Evolutionary conservation across 2,797 vertebrate genomes (phyloP), one percentile per base, ranked within the genome.

Genomic region (Alcedo quadribrachys): DNA sequence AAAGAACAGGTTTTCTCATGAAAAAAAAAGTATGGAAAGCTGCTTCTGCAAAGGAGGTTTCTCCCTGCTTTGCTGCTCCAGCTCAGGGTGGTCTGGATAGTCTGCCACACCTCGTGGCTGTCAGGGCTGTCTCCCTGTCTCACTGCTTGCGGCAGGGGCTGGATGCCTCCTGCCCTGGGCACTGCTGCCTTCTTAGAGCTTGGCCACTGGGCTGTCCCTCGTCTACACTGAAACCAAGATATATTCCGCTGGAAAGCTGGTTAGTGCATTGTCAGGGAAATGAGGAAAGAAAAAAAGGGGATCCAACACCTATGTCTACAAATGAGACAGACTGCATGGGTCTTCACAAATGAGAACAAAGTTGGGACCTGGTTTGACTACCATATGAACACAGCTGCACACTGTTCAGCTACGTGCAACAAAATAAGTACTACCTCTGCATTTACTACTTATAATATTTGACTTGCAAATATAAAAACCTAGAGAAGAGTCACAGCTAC

Each of bases 251-350:
- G 40, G 15, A 16, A 60, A 81, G 19, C 24, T n/a, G 13, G 9
- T 70, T 37, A 57, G 15, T 28, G 57, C 37, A 45, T 6, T 37
- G 9, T 25, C 46, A 40, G 25, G 16, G 16, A 33, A 7, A 22
- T 20, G 30, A 78, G 15, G 25, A 48, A 76, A 75, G 35, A 37
- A 68, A 82, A 88, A 46, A 3, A 62, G 22, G 50, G 88, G 19
- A 63, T 45, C 30, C 16, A 43, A 55, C 27, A 53, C 1, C 4
- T 0, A 0, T 40, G 40, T 3, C 18, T 84, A 69, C 30, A 74
- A 63, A 37, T 16, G 5, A 57, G 25, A 53, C 28, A 25, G 53
- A 65, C 19, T 8, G 3, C 9, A 22, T 12, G 58, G 37, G 58
- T 71, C 66, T 75, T 65, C 24, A 69, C 3, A 25, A 2, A 9